Conservation (phyloP, 1,140 invertebrate genomes). For the Brachionus paranguensis region DNA sequence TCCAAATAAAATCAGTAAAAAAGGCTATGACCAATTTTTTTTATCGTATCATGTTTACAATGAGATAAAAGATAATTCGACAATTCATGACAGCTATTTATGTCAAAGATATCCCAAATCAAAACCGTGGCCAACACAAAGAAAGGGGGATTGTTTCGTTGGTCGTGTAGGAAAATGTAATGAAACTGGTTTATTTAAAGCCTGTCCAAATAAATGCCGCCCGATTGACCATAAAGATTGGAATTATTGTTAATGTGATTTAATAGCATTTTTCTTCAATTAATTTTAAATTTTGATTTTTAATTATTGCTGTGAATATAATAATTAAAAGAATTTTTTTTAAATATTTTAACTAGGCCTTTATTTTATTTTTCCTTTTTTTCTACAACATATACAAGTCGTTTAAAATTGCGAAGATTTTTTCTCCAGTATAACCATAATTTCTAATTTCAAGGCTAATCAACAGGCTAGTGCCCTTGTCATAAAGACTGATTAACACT, state of each 20-base stretch:
- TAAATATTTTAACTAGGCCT: too few relatives aligned
- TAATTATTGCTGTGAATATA: too few relatives aligned
- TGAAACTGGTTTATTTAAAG: background rate
- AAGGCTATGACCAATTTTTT: slow-evolving; percentile 25
- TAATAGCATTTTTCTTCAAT: too few relatives aligned
- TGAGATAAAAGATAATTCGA: background rate
- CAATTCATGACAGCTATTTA: slow-evolving; percentile 22
- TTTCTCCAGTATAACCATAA: too few relatives aligned
- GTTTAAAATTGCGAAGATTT: too few relatives aligned
- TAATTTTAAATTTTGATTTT: too few relatives aligned
- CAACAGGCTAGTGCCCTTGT: too few relatives aligned
- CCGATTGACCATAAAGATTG: background rate
- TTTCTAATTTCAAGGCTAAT: too few relatives aligned
- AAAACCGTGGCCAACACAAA: background rate
- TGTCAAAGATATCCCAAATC: background rate
- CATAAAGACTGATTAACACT: too few relatives aligned
- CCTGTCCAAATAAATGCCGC: background rate
- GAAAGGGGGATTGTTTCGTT: slow-evolving; percentile 18
- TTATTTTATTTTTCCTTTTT: too few relatives aligned
- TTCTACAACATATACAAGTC: too few relatives aligned
- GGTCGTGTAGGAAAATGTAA: background rate
- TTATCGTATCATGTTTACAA: slow-evolving; percentile 5
- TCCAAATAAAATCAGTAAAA: background rate
- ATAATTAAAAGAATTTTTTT: too few relatives aligned
- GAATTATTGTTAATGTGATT: background rate